A percentile compares a stretch with the other conserved stretches of the same genome.
Evolutionary conservation across 2,888 invertebrate genomes (phyloP).

Genomic region (Acheta domesticus): DNA sequence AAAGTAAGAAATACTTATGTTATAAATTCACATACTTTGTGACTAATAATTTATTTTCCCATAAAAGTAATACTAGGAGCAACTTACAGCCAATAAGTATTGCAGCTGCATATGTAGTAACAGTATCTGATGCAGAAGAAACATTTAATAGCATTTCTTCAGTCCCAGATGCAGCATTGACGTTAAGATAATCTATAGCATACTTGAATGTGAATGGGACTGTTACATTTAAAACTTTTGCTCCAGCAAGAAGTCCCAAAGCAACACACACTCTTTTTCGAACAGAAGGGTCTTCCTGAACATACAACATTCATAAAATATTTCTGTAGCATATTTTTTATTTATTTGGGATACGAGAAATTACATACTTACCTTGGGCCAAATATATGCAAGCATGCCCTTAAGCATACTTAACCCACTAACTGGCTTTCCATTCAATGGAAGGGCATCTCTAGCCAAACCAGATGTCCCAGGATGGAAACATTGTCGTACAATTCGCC

Average conservation of each 20-base stretch:
- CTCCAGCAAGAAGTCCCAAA: conserved; percentile 70
- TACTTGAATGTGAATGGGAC: conserved; percentile 97
- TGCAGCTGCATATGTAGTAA: conserved; percentile 73
- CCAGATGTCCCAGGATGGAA: conserved; percentile 85
- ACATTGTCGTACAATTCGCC: conserved; percentile 67
- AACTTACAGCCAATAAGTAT: conserved; percentile 83
- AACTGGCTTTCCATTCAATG: conserved; percentile 49
- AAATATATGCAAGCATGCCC: conserved; percentile 88
- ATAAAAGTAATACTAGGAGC: conserved; percentile 35
- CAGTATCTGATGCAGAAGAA: conserved; percentile 74
- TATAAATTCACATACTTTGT: not conserved
- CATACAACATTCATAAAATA: conserved; percentile 18
- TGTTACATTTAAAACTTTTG: conserved; percentile 83
- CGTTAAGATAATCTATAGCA: conserved; percentile 83
- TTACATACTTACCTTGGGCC: conserved; percentile 74
- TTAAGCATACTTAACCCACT: conserved; percentile 74
- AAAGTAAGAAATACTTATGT: not conserved
- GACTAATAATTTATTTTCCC: conserved; percentile 12
- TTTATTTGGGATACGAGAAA: not conserved
- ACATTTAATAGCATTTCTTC: conserved; percentile 63
- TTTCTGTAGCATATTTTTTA: not conserved
- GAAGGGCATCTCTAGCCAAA: conserved; percentile 48
- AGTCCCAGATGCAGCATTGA: conserved; percentile 49
- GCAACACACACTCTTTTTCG: conserved; percentile 79
- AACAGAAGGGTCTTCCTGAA: conserved; percentile 69